Evolutionary conservation across 2,797 vertebrate genomes (phyloP).

Genomic region (Botia kubotai): DNA sequence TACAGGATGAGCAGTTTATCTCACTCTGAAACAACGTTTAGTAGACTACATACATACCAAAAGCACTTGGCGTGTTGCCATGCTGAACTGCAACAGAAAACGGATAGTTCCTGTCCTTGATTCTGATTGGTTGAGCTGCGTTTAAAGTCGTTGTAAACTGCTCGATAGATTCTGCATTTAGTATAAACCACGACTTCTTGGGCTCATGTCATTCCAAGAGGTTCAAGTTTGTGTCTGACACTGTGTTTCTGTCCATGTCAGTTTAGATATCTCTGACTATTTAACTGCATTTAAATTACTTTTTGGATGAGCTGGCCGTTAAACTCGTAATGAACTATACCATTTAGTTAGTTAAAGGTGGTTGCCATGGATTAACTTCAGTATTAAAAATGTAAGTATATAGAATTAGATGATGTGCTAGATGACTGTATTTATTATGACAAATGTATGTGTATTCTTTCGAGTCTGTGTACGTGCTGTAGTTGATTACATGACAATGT

Average conservation of each 20-base stretch:
- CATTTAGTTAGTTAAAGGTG: too few species aligned
- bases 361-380: too few species aligned
- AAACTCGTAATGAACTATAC: too few species aligned
- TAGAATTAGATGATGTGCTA: constrained; percentile 57
- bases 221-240: neutral
- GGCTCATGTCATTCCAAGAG: neutral
- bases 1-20: constrained; percentile 85
- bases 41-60: neutral
- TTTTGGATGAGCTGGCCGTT: too few species aligned
- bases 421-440: constrained; percentile 62
- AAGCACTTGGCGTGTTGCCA: neutral
- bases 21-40: constrained; percentile 69
- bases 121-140: too few species aligned
- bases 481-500: neutral
- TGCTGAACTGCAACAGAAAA: constrained; percentile 52
- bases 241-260: too few species aligned
- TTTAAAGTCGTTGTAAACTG: too few species aligned
- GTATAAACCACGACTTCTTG: too few species aligned
- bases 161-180: too few species aligned
- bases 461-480: neutral
- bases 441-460: constrained; percentile 17
- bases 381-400: neutral
- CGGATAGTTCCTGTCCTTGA: too few species aligned
- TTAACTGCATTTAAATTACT: too few species aligned
- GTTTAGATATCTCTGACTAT: too few species aligned